Evolutionary conservation across 1,140 invertebrate genomes (phyloP).

Genomic region (Drosophila rufa): DNA sequence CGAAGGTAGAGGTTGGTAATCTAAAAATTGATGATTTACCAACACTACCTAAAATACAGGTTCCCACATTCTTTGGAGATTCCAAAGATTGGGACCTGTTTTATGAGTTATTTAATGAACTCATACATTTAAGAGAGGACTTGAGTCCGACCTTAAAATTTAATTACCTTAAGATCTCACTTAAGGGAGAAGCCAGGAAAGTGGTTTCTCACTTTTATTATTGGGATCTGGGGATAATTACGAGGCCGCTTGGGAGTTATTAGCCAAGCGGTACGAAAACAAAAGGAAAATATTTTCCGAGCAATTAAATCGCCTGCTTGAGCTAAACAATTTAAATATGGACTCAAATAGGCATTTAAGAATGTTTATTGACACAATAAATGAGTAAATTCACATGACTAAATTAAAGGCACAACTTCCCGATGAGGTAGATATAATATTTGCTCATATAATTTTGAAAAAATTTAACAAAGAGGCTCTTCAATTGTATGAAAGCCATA

Average conservation of each 20-base stretch:
- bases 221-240: too few species aligned
- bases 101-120: neutral
- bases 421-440: neutral
- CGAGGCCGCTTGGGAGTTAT: neutral
- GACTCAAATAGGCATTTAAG: neutral
- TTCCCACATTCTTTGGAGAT: slow-evolving; percentile 4
- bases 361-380: slow-evolving; percentile 1
- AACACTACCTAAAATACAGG: slow-evolving; percentile 6
- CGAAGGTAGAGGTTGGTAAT: slow-evolving; percentile 1
- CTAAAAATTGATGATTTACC: slow-evolving; percentile 12
- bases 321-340: neutral
- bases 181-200: neutral
- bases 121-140: slow-evolving; percentile 4
- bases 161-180: neutral
- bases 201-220: too few species aligned
- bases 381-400: neutral
- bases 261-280: slow-evolving; percentile 16
- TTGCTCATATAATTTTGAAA: neutral
- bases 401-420: neutral
- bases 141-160: slow-evolving; percentile 9
- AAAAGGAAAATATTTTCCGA: slow-evolving; percentile 7
- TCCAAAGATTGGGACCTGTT: neutral
- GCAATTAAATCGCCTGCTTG: neutral
- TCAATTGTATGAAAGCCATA: slow-evolving; percentile 2
- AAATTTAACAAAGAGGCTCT: slow-evolving; percentile 2